phyloP scores from a whole-genome alignment of 1,140 invertebrate species.

The Drosophila ambigua region DNA sequence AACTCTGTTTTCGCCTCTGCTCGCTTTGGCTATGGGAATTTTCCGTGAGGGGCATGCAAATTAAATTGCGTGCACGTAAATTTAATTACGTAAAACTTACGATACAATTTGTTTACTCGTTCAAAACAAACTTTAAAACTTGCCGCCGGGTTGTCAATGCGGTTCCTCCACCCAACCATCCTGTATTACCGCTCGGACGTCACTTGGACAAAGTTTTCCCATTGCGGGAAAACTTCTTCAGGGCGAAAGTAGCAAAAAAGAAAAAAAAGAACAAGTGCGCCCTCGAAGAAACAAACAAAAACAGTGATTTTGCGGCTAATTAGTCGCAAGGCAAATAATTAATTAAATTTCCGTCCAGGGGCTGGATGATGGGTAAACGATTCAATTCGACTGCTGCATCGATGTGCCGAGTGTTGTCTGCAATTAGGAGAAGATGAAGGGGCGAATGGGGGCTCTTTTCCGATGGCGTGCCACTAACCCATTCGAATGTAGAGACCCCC shows the following conservation, averaged over 20 bases:
- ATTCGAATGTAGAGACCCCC: constrained; percentile 51
- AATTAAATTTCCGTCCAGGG: constrained; percentile 56
- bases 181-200: constrained; percentile 15
- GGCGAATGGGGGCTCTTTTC: too few relatives aligned
- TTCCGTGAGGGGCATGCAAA: constrained; percentile 17
- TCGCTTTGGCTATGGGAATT: not conserved
- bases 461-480: constrained; percentile 59
- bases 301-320: constrained; percentile 69
- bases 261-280: constrained; percentile 43
- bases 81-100: constrained; percentile 77
- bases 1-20: not conserved
- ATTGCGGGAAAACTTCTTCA: constrained; percentile 24
- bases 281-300: constrained; percentile 35
- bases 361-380: constrained; percentile 10
- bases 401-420: constrained; percentile 27
- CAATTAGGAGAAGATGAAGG: not conserved
- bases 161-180: constrained; percentile 1
- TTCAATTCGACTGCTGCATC: constrained; percentile 30
- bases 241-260: not conserved
- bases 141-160: constrained; percentile 67
- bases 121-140: constrained; percentile 80
- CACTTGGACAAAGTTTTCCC: constrained; percentile 41
- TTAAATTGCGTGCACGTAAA: constrained; percentile 78
- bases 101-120: constrained; percentile 76
- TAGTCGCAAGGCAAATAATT: constrained; percentile 68